These are phyloP conservation scores for Dermochelys coriacea DNA, from an alignment of 2,797 vertebrate genomes.

Conservation along the genomic window DNA sequence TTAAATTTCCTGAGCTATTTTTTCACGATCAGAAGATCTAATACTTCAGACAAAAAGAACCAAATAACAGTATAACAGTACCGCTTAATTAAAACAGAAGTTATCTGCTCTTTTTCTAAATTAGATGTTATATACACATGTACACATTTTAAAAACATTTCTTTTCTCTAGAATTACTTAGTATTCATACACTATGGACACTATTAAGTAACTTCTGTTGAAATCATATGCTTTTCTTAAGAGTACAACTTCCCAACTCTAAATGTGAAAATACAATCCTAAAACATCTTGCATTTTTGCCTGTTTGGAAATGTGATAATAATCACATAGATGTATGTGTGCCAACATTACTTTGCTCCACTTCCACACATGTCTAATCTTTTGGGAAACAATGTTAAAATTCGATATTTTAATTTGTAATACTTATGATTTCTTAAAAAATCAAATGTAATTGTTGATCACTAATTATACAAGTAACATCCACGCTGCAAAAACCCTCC, in stretches of 20 bases:
- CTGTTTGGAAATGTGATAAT: not conserved
- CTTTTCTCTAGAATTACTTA: not conserved
- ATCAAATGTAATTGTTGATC: not conserved
- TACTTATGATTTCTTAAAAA: not conserved
- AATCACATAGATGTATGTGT: not conserved
- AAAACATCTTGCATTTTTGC: rapidly evolving
- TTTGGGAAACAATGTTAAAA: not conserved
- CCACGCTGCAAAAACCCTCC: not conserved
- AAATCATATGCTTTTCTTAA: not conserved
- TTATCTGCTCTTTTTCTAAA: not conserved
- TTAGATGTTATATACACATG: not conserved
- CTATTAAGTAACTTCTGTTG: not conserved
- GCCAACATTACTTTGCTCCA: not conserved
- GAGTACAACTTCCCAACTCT: not conserved
- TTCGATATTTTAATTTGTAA: not conserved
- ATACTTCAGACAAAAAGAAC: not conserved
- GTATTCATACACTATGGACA: not conserved
- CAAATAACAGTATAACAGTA: not conserved
- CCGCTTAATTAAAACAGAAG: not conserved
- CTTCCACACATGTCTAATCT: not conserved
- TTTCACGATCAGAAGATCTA: not conserved
- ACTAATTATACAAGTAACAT: not conserved
- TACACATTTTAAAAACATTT: not conserved
- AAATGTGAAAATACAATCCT: not conserved
- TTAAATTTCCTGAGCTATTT: not conserved